Conservation (phyloP, 1,140 invertebrate genomes). For the Papilio dardanus region DNA sequence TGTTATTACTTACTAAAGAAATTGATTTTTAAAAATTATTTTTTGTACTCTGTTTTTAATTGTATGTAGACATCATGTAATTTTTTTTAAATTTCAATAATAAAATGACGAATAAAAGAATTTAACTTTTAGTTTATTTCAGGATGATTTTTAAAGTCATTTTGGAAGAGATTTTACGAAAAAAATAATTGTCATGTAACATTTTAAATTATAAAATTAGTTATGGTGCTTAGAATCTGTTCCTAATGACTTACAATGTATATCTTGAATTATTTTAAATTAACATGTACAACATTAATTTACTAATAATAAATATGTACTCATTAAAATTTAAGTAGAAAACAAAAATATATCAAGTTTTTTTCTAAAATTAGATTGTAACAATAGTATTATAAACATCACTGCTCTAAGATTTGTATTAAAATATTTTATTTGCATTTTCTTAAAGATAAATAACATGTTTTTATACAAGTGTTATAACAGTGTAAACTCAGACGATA, state of each 20-base stretch:
- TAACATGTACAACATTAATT: background rate
- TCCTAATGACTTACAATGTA: background rate
- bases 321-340: background rate
- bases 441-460: too few species aligned
- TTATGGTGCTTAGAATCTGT: background rate
- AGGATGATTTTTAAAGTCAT: background rate
- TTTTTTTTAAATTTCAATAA: background rate
- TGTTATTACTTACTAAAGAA: too few species aligned
- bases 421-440: too few species aligned
- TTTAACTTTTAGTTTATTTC: background rate
- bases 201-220: background rate
- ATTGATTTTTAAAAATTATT: too few species aligned
- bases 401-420: too few species aligned
- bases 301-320: background rate
- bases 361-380: constrained; percentile 14
- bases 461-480: too few species aligned
- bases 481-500: too few species aligned
- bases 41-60: background rate
- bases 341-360: background rate
- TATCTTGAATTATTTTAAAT: constrained; percentile 5
- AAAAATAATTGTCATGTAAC: background rate
- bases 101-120: background rate
- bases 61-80: background rate
- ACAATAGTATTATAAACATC: too few species aligned
- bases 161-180: constrained; percentile 17